Evolutionary conservation across 2,888 invertebrate genomes (phyloP), one percentile per base, ranked within the genome.

Genomic region (Auanema freiburgensis): DNA sequence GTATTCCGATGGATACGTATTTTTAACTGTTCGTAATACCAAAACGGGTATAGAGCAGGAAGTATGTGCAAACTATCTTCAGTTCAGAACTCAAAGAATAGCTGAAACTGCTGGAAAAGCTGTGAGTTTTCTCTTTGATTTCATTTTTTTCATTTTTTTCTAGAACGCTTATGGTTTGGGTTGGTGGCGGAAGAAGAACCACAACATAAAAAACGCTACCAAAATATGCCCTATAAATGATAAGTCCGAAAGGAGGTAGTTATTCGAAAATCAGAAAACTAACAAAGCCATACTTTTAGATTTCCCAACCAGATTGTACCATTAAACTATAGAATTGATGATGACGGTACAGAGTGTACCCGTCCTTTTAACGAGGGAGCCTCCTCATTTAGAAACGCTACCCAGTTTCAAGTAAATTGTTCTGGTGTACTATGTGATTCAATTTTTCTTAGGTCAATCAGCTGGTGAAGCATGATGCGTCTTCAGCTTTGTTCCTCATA

Each of bases 51-150:
- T 57, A 11, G 23, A 25, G 16, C n/a, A 40, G 18, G 46, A 66
- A 14, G 58, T 76, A 10, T 80, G 80, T 60, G 77, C 67, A 50
- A 80, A 80, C 65, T 80, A 77, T 63, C 79, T 78, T 42, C 80
- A 80, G 61, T 81, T 66, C 61, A 52, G 60, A 33, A 63, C 11
- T 5, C 41, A 57, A 18, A 23, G 46, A 12, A 54, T 77, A 6
- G 65, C 73, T 4, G 49, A 50, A 11, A 57, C 54, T 11, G 49
- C 57, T 18, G 66, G 69, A 43, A 52, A 62, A 16, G 69, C 71
- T 42, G 74, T 74, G 16, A 51, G 59, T 59, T 21, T 14, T 54
- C 5, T 58, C 14, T 44, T 16, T 33, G 2, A 2, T 12, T 43
- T 14, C 3, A 23, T n/a, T n/a, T 40, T 40, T 14, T 18, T 25